Evolutionary conservation across 1,140 invertebrate genomes (phyloP).

Genomic region (Gryon sp.): DNA sequence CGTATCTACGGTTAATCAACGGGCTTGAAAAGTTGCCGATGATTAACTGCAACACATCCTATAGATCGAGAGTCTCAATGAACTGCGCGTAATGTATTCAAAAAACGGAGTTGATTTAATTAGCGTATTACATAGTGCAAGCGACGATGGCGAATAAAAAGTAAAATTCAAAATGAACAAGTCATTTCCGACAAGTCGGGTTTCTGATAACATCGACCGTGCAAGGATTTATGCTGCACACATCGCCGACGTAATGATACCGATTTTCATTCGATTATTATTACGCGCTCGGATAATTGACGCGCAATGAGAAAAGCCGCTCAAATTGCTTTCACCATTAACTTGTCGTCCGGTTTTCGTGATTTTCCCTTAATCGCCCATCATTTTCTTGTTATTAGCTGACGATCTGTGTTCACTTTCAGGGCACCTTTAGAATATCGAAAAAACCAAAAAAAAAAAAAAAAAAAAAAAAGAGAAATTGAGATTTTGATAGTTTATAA

Average conservation of each 20-base stretch:
- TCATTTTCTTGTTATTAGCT: constrained; percentile 44
- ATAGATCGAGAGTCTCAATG: constrained; percentile 15
- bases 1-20: not conserved
- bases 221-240: constrained; percentile 57
- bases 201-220: constrained; percentile 51
- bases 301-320: constrained; percentile 45
- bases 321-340: constrained; percentile 61
- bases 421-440: constrained; percentile 21
- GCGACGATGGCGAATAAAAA: constrained; percentile 40
- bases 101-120: constrained; percentile 58
- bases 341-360: constrained; percentile 36
- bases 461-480: no score
- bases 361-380: constrained; percentile 41
- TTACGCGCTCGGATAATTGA: constrained; percentile 49
- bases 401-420: constrained; percentile 20
- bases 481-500: no score
- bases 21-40: constrained; percentile 4
- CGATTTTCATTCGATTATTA: constrained; percentile 63
- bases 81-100: constrained; percentile 33
- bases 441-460: no score
- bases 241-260: constrained; percentile 57
- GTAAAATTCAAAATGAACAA: no score
- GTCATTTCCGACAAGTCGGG: constrained; percentile 52
- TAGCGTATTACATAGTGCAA: constrained; percentile 57
- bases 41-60: constrained; percentile 11